Evolutionary conservation across 2,113 vertebrate genomes (phyloP), one percentile per base, ranked within the genome.

Genomic region (Ceyx melanurus): DNA sequence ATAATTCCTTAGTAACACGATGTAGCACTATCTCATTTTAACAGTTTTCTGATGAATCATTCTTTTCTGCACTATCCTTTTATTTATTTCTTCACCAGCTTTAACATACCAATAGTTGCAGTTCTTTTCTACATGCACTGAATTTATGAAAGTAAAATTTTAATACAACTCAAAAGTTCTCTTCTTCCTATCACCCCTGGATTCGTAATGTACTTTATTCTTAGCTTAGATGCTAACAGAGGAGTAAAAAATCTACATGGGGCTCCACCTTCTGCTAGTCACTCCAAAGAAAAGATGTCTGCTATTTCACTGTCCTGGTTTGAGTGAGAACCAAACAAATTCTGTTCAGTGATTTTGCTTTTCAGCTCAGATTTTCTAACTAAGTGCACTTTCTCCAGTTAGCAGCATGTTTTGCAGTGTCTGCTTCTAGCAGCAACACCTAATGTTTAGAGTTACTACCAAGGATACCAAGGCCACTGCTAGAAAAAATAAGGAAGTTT

Each of bases 151-250:
- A 22, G 43, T 42, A 51, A 91, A 56, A 8, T 51, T 86, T 31
- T 61, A 65, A 53, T 9, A 77, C 14, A 81, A 45, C 50, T 53
- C 11, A 37, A 11, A 64, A 56, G 18, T 58, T 65, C 50, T 70
- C 12, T 29, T 46, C 21, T 26, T 66, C 25, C 21, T 26, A n/a
- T 2, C 3, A 2, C 4, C 8, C 11, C 15, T 4, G 1, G 3
- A 12, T 43, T 87, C 25, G 28, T 65, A 29, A 57, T 42, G 15
- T 73, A 28, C 8, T 82, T 61, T 60, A 48, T 65, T 76, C 33
- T 83, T 35, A 83, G n/a, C 29, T 48, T 53, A 17, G 20, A 61
- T 62, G 74, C 18, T 21, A 87, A 86, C 12, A 68, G 50, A 42
- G 6, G 25, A 46, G 9, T 22, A 51, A 3, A 21, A 82, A 86